Percentiles rank a stretch among this genome's conserved stretches.
Conservation (phyloP, 1,140 invertebrate genomes). For the Triops longicaudatus region DNA sequence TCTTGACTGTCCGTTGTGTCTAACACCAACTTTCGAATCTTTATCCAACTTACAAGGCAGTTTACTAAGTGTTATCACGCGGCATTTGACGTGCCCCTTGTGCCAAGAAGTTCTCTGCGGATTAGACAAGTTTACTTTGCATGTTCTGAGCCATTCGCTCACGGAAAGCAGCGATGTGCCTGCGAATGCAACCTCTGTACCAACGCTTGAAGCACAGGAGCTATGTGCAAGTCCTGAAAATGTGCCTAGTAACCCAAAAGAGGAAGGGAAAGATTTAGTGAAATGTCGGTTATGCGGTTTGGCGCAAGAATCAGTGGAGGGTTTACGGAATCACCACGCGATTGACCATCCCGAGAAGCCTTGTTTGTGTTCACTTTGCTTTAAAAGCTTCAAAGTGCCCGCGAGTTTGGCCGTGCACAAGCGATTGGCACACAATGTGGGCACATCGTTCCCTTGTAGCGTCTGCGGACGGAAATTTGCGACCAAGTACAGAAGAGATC, state of each 20-base stretch:
- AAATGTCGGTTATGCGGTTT: neutral
- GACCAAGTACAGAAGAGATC: conserved; percentile 20
- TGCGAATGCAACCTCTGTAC: neutral
- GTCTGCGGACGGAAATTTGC: conserved; percentile 23
- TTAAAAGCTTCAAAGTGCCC: conserved; percentile 56
- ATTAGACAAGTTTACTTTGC: conserved; percentile 74
- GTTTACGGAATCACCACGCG: neutral
- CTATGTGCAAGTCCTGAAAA: too few relatives aligned
- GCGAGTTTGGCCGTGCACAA: conserved; percentile 72
- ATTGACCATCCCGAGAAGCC: neutral
- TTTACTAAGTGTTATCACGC: conserved; percentile 62
- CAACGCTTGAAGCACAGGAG: neutral
- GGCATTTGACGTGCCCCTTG: conserved; percentile 61
- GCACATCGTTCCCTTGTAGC: conserved; percentile 4
- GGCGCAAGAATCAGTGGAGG: neutral
- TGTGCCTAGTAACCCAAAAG: too few relatives aligned
- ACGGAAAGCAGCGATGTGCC: neutral
- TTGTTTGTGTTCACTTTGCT: neutral
- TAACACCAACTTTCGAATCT: neutral
- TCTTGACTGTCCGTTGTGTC: neutral
- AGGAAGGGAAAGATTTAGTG: neutral
- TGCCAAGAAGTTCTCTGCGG: conserved; percentile 63
- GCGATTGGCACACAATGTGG: conserved; percentile 54
- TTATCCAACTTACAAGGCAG: conserved; percentile 47
- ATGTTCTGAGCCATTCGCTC: conserved; percentile 58